Evolutionary conservation across 2,113 vertebrate species (phyloP).

Genomic region (Dermatemys mawii): DNA sequence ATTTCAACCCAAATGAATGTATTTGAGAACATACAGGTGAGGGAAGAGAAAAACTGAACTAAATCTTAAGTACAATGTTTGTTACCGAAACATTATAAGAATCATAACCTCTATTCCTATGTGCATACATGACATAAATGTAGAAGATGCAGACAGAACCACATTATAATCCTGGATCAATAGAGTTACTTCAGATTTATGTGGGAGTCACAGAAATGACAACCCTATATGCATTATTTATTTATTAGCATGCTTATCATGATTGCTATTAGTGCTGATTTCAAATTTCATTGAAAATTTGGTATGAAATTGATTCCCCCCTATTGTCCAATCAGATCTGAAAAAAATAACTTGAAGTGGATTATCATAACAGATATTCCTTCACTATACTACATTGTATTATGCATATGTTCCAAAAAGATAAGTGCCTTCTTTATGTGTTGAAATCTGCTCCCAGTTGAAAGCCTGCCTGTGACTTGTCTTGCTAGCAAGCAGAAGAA

Average conservation of each 20-base stretch:
- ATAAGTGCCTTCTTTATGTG: background rate
- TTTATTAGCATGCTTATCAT: conserved; percentile 30
- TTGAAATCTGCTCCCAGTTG: background rate
- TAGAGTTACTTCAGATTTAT: conserved; percentile 42
- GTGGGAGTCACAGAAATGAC: background rate
- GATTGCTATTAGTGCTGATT: conserved; percentile 36
- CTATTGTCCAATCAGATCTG: background rate
- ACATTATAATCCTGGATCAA: conserved; percentile 44
- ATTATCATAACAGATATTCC: fast-evolving
- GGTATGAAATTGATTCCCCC: background rate
- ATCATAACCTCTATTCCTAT: background rate
- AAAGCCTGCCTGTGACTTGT: background rate
- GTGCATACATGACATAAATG: conserved; percentile 37
- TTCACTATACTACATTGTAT: background rate
- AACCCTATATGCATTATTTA: background rate
- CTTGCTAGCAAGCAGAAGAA: background rate
- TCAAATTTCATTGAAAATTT: conserved; percentile 15
- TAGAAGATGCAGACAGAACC: conserved; percentile 29
- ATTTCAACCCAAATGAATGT: conserved; percentile 60
- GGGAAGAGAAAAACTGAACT: conserved; percentile 32
- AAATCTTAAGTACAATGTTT: conserved; percentile 17
- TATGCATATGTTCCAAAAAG: background rate
- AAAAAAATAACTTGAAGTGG: background rate
- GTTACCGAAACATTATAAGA: conserved; percentile 22
- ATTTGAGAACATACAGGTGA: conserved; percentile 24